phyloP scores from a whole-genome alignment of 2,113 vertebrate species.

The Thryonomys swinderianus region DNA sequence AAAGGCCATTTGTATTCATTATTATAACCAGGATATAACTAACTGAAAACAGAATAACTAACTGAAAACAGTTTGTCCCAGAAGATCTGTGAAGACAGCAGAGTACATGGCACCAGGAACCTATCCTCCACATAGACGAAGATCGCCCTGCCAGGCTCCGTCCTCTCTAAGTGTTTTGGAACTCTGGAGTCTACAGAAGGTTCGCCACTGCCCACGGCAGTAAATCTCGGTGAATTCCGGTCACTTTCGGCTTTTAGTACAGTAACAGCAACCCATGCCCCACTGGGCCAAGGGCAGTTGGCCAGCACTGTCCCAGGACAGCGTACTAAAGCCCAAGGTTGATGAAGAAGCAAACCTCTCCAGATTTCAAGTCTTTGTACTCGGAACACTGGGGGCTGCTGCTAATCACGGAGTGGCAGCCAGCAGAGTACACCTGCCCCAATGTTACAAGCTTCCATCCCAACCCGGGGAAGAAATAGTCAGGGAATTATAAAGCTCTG shows the following conservation, averaged over 20 bases:
- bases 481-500: background rate
- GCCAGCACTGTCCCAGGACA: background rate
- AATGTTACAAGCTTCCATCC: background rate
- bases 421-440: no score
- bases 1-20: background rate
- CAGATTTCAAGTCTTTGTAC: background rate
- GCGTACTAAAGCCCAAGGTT: background rate
- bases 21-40: background rate
- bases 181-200: background rate
- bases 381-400: background rate
- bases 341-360: background rate
- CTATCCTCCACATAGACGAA: background rate
- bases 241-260: background rate
- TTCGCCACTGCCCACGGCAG: background rate
- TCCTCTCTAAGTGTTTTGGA: background rate
- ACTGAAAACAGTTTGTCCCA: background rate
- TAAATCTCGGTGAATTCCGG: background rate
- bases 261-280: background rate
- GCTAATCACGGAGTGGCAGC: background rate
- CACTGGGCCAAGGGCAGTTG: no score
- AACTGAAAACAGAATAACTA: slow-evolving; percentile 33
- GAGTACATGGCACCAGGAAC: background rate
- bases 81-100: background rate
- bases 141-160: background rate
- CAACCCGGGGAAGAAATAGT: background rate